Base-by-base conservation (phyloP, 2,888 invertebrate genomes). In the Mesorhabditis sp. region DNA sequence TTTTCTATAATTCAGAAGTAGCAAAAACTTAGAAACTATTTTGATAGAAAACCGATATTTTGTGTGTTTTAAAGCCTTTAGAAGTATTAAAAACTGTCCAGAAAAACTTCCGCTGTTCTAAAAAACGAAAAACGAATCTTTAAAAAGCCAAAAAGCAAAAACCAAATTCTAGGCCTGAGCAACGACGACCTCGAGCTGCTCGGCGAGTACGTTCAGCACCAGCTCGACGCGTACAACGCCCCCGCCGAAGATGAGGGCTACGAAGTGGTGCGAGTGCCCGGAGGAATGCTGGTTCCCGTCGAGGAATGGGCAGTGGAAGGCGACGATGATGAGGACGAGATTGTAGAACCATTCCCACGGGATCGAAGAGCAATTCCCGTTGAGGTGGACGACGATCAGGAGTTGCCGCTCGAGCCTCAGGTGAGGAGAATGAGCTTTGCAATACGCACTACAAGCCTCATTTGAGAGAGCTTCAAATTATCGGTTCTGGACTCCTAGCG, bases 261-360 rank as follows among this genome's bases (percentile, higher is more conserved):
- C 58, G 58, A 50, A n/a, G n/a, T 50, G n/a, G n/a, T 50, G 2
- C 58, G 58, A 50, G n/a, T 50, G 7, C 58, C 58, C 7, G 10
- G 58, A 50, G 58, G n/a, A 13, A n/a, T 50, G 7, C n/a, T 50
- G 28, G 28, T 28, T 28, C 28, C 28, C 28, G 28, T 28, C 28
- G 58, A 50, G 2, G 58, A 50, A 50, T 50, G 58, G n/a, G 7
- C n/a, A 28, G 28, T 28, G 28, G 28, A 13, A 50, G 58, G n/a
- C n/a, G 58, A 50, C 58, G 58, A 50, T 50, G n/a, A 50, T 50
- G 58, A 50, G 58, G 58, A 28, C n/a, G 58, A 50, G 58, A n/a
- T 10, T 50, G 7, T 50, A 50, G 58, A 50, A 10, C 58, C n/a
- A 13, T 50, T 50, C 58, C 58, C 58, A 50, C 58, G 58, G 7